These are phyloP conservation scores for Polydrusus pterygomalis DNA, from an alignment of 2,888 invertebrate species.

Conservation along the genomic window DNA sequence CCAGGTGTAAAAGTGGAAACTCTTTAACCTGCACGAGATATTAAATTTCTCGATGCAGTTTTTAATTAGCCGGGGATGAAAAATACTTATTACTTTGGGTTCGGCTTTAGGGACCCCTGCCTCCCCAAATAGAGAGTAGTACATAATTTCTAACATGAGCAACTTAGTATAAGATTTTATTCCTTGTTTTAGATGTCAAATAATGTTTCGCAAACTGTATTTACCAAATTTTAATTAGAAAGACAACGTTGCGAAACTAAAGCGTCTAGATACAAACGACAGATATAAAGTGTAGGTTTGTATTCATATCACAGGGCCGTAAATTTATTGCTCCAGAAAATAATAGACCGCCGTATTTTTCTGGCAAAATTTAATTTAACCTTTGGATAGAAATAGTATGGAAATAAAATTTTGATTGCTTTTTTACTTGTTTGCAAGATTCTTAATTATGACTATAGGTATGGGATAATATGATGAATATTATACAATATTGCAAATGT, in stretches of 20 bases:
- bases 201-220: background rate
- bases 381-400: background rate
- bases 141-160: too few species aligned
- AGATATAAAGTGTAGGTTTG: conserved; percentile 14
- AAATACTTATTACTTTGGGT: too few species aligned
- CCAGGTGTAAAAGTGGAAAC: too few species aligned
- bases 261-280: background rate
- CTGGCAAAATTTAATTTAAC: conserved; percentile 15
- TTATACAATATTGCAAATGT: too few species aligned
- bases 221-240: conserved; percentile 3
- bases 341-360: conserved; percentile 13
- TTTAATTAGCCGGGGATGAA: too few species aligned
- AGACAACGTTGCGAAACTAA: background rate
- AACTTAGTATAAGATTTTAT: too few species aligned
- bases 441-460: background rate
- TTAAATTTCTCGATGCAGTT: too few species aligned
- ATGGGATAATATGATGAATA: background rate
- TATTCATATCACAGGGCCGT: conserved; percentile 18
- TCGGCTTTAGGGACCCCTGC: too few species aligned
- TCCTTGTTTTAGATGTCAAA: background rate
- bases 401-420: conserved; percentile 5
- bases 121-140: too few species aligned
- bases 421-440: background rate
- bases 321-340: conserved; percentile 22
- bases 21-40: too few species aligned